Base-by-base conservation (phyloP, 2,888 invertebrate genomes). In the Hirtodrosophila confusa region DNA sequence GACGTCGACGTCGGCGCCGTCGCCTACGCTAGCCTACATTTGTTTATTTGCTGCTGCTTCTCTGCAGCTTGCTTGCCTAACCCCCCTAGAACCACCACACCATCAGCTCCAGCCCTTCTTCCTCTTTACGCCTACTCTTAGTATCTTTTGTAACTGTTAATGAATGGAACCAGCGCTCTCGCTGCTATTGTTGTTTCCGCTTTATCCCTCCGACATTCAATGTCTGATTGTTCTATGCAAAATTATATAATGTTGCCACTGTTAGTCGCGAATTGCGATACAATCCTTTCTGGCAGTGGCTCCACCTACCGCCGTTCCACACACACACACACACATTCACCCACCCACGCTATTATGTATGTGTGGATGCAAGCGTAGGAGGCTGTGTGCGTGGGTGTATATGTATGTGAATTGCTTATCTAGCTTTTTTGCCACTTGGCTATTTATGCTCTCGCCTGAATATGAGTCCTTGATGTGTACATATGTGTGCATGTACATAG, bases 111-210 rank as follows among this genome's bases (percentile, higher is more conserved):
- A 17, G 17, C 17, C 17, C 17, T 17, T 17, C 17, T 2, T 2
- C 17, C 17, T 17, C 17, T 40, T 10, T 31, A 23, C 37, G 57
- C 41, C 45, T 44, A 53, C 58, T 65, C 29, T 39, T 62, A 2
- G 50, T 62, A 60, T 56, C 63, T 53, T 40, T 70, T 69, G 75
- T 67, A 65, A 71, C 69, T 77, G 74, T 77, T 74, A 69, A 76
- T 77, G 70, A 77, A 76, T 73, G 73, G 63, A 47, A 61, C 12
- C 45, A 45, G 39, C 35, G 31, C 48, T 53, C 27, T 36, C 12
- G n/a, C 9, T 27, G 27, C 6, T 27, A 6, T 27, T 27, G 27
- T 27, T 2, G 27, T 6, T 27, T 27, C 27, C 27, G 27, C 27
- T 27, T 6, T 11, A 11, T 11, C 36, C 11, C 4, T 6, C n/a